Conservation (phyloP, 2,888 invertebrate species). For the Philereme transversata region DNA sequence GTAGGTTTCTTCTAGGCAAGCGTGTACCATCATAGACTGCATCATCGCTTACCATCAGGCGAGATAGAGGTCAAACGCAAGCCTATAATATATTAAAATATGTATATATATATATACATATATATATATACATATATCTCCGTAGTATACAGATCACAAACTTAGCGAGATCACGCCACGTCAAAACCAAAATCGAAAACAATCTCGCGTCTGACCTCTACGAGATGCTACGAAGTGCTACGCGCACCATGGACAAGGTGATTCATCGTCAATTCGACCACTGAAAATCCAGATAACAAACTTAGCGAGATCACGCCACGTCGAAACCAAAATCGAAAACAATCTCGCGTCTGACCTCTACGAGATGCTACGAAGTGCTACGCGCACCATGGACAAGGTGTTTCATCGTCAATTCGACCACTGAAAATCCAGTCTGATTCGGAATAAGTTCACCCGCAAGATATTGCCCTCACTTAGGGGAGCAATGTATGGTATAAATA, state of each 20-base stretch:
- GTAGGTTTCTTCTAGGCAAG: too few relatives aligned
- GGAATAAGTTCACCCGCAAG: too few relatives aligned
- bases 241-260: slow-evolving; percentile 12
- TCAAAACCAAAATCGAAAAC: slow-evolving; percentile 5
- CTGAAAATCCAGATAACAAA: neutral
- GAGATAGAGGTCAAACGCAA: too few relatives aligned
- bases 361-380: slow-evolving; percentile 11
- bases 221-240: slow-evolving; percentile 11
- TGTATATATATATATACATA: too few relatives aligned
- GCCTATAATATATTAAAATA: too few relatives aligned
- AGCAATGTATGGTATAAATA: too few relatives aligned
- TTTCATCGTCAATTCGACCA: slow-evolving; percentile 1
- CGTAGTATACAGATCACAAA: too few relatives aligned
- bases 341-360: slow-evolving; percentile 22
- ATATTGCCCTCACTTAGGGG: too few relatives aligned
- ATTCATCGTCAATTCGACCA: slow-evolving; percentile 1
- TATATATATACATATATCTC: too few relatives aligned
- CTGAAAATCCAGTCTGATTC: too few relatives aligned
- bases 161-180: neutral
- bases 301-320: neutral
- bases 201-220: slow-evolving; percentile 22
- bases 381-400: slow-evolving; percentile 12
- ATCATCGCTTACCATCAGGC: too few relatives aligned
- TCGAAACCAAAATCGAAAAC: slow-evolving; percentile 4
- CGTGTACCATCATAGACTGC: too few relatives aligned